Evolutionary conservation across 2,888 invertebrate genomes (phyloP).

Genomic region (Pyrgus malvae): DNA sequence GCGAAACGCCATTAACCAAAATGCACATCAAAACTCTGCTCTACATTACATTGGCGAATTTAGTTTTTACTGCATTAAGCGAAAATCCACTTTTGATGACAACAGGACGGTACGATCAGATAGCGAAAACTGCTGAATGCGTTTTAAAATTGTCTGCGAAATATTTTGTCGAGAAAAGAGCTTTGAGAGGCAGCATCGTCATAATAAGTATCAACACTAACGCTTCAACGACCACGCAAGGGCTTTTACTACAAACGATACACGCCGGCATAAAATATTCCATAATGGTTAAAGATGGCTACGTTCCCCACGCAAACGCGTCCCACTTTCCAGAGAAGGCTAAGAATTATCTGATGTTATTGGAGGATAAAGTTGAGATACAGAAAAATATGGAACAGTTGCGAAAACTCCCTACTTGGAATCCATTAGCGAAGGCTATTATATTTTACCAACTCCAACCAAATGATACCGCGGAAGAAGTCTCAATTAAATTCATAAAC

Average conservation of each 20-base stretch:
- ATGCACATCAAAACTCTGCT: slow-evolving; percentile 23
- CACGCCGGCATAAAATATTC: slow-evolving; percentile 73
- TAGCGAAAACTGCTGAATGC: slow-evolving; percentile 70
- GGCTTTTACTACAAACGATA: slow-evolving; percentile 65
- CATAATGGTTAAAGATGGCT: slow-evolving; percentile 78
- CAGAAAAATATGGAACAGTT: slow-evolving; percentile 70
- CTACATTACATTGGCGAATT: slow-evolving; percentile 27
- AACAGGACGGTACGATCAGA: slow-evolving; percentile 59
- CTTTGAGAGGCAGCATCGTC: slow-evolving; percentile 75
- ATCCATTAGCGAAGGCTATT: slow-evolving; percentile 74
- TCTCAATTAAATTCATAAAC: slow-evolving; percentile 65
- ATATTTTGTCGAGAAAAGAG: slow-evolving; percentile 77
- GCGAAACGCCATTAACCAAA: slow-evolving; percentile 20
- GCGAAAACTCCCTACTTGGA: slow-evolving; percentile 75
- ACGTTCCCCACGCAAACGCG: slow-evolving; percentile 72
- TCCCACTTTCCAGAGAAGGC: slow-evolving; percentile 79
- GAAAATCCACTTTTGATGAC: slow-evolving; percentile 63
- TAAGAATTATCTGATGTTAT: slow-evolving; percentile 79
- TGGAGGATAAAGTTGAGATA: slow-evolving; percentile 72
- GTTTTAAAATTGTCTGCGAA: slow-evolving; percentile 77
- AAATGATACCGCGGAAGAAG: slow-evolving; percentile 51
- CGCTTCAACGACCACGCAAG: slow-evolving; percentile 58
- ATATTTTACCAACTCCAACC: slow-evolving; percentile 63
- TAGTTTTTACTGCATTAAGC: slow-evolving; percentile 46
- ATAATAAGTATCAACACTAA: slow-evolving; percentile 76